Base-by-base conservation (phyloP, 1,140 invertebrate genomes). In the Neodiprion fabricii region DNA sequence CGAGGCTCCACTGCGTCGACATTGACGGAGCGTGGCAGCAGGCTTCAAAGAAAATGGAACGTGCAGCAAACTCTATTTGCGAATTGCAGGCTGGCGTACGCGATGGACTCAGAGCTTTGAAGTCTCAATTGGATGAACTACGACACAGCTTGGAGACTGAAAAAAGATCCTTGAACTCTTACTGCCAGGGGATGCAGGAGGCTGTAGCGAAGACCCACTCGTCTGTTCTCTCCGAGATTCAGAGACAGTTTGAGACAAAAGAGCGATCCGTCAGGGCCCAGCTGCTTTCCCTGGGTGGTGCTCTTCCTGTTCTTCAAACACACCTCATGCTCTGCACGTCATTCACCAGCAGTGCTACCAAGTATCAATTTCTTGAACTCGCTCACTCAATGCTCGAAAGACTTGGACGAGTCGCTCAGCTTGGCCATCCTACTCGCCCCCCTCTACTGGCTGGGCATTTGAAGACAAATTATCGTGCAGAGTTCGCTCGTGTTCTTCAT, bases 21-120 rank as follows among this genome's bases (percentile, higher is more conserved):
- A 91, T 94, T 71, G 93, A 94, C 76, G 92, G 91, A 21, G 93
- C 93, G n/a, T 93, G 93, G 88, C 89, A 89, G 74, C 92, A 93
- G 82, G 89, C 91, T 3, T 90, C 91, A 47, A 92, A 93, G 80
- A 92, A 92, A 79, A 89, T 94, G 81, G 92, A 94, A 77, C 86
- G 91, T 48, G 91, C 87, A 0, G 84, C 83, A 0, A 88, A 86
- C 53, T 90, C 89, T 8, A 89, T 92, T 12, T 89, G 90, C 74
- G 91, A 92, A 73, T 85, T 92, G 7, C 91, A 93, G 80, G 91
- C 89, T 8, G 91, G 91, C 0, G 91, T 94, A 0, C 86, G 90
- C 8, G 91, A 93, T 74, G 92, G 92, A 17, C 88, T 94, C 12
- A 83, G 92, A 14, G 90, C 92, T 48, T 86, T 93, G n/a, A 92